A percentile compares a stretch with the other conserved stretches of the same genome.
phyloP scores from a whole-genome alignment of 2,113 vertebrate genomes.

The Ctenodactylus gundi region DNA sequence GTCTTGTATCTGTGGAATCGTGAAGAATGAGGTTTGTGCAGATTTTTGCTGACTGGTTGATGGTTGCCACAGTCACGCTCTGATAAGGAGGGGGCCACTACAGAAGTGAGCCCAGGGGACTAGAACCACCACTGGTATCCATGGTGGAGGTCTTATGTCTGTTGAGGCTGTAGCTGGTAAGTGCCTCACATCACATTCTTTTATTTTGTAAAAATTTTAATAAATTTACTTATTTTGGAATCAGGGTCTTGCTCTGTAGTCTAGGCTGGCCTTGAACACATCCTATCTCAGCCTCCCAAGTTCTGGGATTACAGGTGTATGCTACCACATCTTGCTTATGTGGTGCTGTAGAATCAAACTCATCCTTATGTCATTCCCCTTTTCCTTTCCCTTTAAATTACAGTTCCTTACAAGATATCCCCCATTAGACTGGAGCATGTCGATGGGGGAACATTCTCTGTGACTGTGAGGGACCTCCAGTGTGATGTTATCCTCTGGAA shows the following conservation, averaged over 20 bases:
- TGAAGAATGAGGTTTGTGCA: not conserved
- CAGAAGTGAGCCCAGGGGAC: not conserved
- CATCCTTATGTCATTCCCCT: too few species aligned
- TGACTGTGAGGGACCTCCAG: not conserved
- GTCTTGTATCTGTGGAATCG: not conserved
- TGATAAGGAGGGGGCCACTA: not conserved
- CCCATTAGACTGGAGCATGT: not conserved
- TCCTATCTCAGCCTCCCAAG: too few species aligned
- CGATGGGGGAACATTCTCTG: not conserved
- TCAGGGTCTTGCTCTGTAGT: too few species aligned
- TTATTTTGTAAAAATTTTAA: too few species aligned
- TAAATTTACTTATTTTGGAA: too few species aligned
- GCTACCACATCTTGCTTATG: too few species aligned
- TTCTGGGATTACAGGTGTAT: too few species aligned
- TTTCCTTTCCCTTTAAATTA: not conserved
- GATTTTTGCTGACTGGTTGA: not conserved
- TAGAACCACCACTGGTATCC: not conserved
- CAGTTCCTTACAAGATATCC: not conserved
- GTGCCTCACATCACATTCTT: too few species aligned
- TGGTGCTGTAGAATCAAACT: too few species aligned
- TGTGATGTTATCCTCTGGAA: not conserved
- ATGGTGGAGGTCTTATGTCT: not conserved
- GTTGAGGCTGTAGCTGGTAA: too few species aligned
- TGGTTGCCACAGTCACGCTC: too few species aligned
- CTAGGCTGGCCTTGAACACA: too few species aligned